phyloP scores from a whole-genome alignment of 2,113 vertebrate genomes.

The Sorex araneus region DNA sequence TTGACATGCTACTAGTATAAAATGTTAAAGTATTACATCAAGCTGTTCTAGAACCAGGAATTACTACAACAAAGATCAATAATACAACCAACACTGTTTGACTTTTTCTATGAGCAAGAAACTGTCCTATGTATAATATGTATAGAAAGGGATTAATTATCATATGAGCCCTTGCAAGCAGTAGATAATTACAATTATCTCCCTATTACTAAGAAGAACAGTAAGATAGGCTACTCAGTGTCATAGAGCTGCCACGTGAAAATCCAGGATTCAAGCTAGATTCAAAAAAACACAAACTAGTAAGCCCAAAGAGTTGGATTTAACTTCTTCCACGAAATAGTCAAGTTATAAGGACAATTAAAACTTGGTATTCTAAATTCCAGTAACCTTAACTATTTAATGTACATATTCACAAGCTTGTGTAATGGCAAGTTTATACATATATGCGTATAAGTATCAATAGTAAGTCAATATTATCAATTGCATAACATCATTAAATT shows the following conservation, averaged over 20 bases:
- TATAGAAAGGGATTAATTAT: background rate
- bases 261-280: rapidly evolving
- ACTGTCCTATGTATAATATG: background rate
- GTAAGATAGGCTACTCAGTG: background rate
- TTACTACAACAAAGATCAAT: background rate
- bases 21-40: background rate
- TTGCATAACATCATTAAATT: too few species aligned
- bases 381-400: background rate
- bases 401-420: rapidly evolving
- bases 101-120: background rate
- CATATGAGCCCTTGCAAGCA: background rate
- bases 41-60: background rate
- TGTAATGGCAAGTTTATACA: background rate
- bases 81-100: rapidly evolving
- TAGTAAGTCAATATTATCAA: background rate
- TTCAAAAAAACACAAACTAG: background rate
- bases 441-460: rapidly evolving
- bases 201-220: too few species aligned
- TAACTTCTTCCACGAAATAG: background rate
- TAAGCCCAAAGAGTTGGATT: background rate
- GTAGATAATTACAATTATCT: background rate
- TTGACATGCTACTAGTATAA: background rate
- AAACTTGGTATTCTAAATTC: background rate
- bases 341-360: background rate
- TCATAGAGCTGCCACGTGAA: background rate